These are phyloP conservation scores for Neocrepidodera transversa DNA, from an alignment of 2,888 invertebrate genomes.

Conservation along the genomic window DNA sequence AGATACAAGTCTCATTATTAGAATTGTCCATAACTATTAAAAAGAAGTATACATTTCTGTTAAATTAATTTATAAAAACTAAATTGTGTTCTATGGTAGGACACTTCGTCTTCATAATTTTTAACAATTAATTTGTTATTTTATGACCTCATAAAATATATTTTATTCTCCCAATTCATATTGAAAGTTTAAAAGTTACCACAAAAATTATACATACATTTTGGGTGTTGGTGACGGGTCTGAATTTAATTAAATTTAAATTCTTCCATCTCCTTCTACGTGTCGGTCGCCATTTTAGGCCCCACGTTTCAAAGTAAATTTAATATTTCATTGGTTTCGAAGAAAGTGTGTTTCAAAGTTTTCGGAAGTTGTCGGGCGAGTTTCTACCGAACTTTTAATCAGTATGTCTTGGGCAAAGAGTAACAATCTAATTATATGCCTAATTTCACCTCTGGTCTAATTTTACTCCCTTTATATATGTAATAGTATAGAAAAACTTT, in stretches of 20 bases:
- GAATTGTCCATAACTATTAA: too few relatives aligned
- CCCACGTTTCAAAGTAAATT: not conserved
- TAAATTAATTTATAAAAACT: too few relatives aligned
- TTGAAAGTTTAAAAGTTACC: not conserved
- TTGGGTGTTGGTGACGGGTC: constrained; percentile 5
- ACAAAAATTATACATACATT: constrained; percentile 3
- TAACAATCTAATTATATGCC: constrained; percentile 22
- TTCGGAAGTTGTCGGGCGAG: constrained; percentile 5
- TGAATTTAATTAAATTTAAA: constrained; percentile 11
- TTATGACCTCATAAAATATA: too few relatives aligned
- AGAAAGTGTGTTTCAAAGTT: constrained; percentile 13
- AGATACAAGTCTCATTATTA: too few relatives aligned
- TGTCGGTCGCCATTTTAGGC: not conserved
- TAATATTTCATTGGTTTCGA: constrained; percentile 10
- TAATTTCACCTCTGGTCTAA: constrained; percentile 16
- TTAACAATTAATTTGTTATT: too few relatives aligned
- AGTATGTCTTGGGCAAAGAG: constrained; percentile 12
- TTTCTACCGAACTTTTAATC: constrained; percentile 16
- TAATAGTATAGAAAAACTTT: constrained; percentile 4
- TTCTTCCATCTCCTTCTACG: not conserved
- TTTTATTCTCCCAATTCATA: too few relatives aligned
- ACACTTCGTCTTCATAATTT: too few relatives aligned
- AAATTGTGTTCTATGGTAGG: too few relatives aligned
- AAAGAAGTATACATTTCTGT: too few relatives aligned
- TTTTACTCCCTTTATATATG: constrained; percentile 6